Evolutionary conservation across 2,797 vertebrate genomes (phyloP), one percentile per base, ranked within the genome.

Genomic region (Tragopan temminckii): DNA sequence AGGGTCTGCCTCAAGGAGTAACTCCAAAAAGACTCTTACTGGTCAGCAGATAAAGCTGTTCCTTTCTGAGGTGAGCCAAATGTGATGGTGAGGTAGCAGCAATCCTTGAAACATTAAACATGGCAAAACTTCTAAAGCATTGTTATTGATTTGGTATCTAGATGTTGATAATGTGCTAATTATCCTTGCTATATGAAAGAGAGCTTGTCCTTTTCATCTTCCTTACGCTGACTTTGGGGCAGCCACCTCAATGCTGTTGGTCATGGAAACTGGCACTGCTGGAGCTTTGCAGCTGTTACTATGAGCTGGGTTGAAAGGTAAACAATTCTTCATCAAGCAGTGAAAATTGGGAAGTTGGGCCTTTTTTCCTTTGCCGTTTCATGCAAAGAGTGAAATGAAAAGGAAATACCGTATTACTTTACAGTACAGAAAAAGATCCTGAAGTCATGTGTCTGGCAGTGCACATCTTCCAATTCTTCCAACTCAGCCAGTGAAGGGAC

Each of bases 101-200:
- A 70, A 27, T 36, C 59, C 59, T 67, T 40, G 40, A 42, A 42
- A 42, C 40, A 43, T 48, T 58, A 82, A 95, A 61, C 33, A 35
- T 20, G 46, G 42, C 40, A 53, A 50, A 90, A 89, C 25, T 70
- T 89, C 53, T 87, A 63, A 85, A 90, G 46, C 3, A 27, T 36
- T 57, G 38, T 45, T 35, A 57, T 36, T 35, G n/a, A 31, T 57
- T 67, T 57, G 33, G 1, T 80, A 35, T 72, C 20, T 43, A 66
- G n/a, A 70, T 81, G 77, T 85, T 82, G 50, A 24, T 20, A 74
- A 13, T 31, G 46, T 83, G 36, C 31, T 82, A 74, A 70, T 92
- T 89, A 64, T 75, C 36, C 53, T 63, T 77, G 50, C 35, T 77
- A 69, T 59, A 71, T 80, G 45, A 52, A 70, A 89, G 46, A 57